Evolutionary conservation across 2,113 vertebrate species (phyloP).

Genomic region (Periophthalmus modestus): DNA sequence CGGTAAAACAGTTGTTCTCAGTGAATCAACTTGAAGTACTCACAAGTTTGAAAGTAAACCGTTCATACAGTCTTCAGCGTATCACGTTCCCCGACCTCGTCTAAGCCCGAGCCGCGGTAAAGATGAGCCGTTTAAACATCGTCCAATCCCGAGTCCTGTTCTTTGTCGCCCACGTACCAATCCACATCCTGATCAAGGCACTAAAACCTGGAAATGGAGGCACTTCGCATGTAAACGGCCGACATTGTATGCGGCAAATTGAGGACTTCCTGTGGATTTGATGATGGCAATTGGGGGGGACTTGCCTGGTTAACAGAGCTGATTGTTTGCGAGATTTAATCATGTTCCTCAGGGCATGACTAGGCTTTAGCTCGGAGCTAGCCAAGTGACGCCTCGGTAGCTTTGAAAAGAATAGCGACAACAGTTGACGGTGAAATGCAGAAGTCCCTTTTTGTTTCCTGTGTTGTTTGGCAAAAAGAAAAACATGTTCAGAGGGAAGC

Average conservation of each 20-base stretch:
- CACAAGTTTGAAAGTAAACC: constrained; percentile 39
- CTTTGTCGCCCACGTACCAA: constrained; percentile 51
- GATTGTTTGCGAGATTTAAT: constrained; percentile 49
- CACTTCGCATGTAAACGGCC: constrained; percentile 51
- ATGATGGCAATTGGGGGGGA: constrained; percentile 31
- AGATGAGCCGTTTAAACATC: constrained; percentile 23
- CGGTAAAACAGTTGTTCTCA: constrained; percentile 7
- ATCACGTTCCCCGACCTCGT: constrained; percentile 45
- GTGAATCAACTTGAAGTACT: constrained; percentile 17
- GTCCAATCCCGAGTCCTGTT: constrained; percentile 39
- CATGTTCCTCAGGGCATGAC: constrained; percentile 21
- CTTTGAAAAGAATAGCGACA: constrained; percentile 52
- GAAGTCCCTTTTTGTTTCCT: constrained; percentile 26
- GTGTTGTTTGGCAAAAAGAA: constrained; percentile 30
- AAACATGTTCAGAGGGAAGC: neutral
- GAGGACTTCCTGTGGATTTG: constrained; percentile 63
- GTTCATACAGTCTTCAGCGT: constrained; percentile 20
- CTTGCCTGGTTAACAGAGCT: constrained; percentile 36
- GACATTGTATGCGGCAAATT: constrained; percentile 54
- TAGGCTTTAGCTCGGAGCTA: constrained; percentile 40
- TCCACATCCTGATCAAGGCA: constrained; percentile 48
- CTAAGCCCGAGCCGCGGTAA: neutral
- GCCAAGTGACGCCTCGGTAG: constrained; percentile 33
- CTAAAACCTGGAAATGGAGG: constrained; percentile 49
- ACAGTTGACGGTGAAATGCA: neutral